Evolutionary conservation across 2,888 invertebrate genomes (phyloP).

Genomic region (Gastracanthus pulcherrimus): DNA sequence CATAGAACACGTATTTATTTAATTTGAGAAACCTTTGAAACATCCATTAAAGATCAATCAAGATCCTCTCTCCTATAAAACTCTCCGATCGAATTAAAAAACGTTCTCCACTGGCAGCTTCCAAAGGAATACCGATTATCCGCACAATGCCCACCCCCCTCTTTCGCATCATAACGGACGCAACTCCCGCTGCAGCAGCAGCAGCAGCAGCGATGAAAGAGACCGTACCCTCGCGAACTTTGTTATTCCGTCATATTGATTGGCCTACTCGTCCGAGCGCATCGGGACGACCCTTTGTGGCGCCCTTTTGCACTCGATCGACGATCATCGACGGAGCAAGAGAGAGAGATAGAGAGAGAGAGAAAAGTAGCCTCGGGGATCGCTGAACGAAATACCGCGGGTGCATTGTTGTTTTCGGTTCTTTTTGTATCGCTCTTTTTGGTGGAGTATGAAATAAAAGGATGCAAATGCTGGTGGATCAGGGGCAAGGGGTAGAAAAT

Average conservation of each 20-base stretch:
- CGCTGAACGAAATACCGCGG: no score
- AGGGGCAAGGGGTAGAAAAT: no score
- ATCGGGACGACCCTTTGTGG: constrained; percentile 20
- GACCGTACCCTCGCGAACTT: constrained; percentile 18
- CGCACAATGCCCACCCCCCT: not conserved
- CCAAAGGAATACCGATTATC: constrained; percentile 6
- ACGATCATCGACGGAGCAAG: no score
- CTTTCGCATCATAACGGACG: constrained; percentile 1
- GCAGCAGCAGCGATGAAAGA: constrained; percentile 24
- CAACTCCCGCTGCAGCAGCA: not conserved
- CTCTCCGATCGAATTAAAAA: not conserved
- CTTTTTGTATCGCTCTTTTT: no score
- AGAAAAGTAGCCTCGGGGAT: not conserved
- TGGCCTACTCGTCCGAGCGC: no score
- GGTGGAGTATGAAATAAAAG: no score
- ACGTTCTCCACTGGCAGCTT: not conserved
- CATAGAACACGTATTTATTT: no score
- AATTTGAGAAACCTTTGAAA: not conserved
- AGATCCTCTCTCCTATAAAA: not conserved
- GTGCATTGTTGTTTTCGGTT: no score
- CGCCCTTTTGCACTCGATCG: not conserved
- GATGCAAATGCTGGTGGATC: no score
- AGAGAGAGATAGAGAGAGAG: no score
- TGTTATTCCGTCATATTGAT: constrained; percentile 48
- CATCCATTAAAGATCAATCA: not conserved